Percentiles rank a stretch among this genome's conserved stretches.
Evolutionary conservation across 2,113 vertebrate genomes (phyloP).

Genomic region (Eudyptes chrysolophus): DNA sequence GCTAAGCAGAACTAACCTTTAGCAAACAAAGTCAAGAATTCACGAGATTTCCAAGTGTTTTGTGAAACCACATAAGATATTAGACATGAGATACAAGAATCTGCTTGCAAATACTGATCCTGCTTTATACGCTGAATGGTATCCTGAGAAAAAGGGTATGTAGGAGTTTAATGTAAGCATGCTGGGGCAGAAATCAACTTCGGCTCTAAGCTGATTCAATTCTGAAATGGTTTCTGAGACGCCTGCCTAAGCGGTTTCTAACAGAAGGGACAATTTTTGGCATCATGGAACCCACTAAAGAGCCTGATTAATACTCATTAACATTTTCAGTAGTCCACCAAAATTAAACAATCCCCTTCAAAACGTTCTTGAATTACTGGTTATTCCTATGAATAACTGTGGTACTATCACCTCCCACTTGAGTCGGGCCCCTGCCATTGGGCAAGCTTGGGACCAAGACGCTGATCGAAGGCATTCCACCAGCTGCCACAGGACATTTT

Average conservation of each 20-base stretch:
- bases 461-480: slow-evolving; percentile 2
- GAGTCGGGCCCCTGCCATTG: fast-evolving
- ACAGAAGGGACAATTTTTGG: not conserved
- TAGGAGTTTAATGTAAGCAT: not conserved
- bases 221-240: not conserved
- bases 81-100: not conserved
- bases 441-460: not conserved
- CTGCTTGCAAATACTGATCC: not conserved
- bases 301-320: not conserved
- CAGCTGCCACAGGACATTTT: not conserved
- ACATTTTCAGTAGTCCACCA: not conserved
- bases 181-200: not conserved
- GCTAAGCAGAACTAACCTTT: slow-evolving; percentile 19
- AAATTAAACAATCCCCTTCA: slow-evolving; percentile 46
- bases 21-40: slow-evolving; percentile 27
- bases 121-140: not conserved
- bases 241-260: not conserved
- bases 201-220: not conserved
- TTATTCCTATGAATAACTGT: slow-evolving; percentile 55
- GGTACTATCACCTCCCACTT: slow-evolving; percentile 46
- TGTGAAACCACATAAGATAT: not conserved
- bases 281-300: not conserved
- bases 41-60: not conserved
- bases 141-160: not conserved
- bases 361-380: slow-evolving; percentile 4